Percentiles rank a stretch among this genome's conserved stretches.
Evolutionary conservation across 2,113 vertebrate genomes (phyloP).

Genomic region (Ptilorrhoa leucosticta): DNA sequence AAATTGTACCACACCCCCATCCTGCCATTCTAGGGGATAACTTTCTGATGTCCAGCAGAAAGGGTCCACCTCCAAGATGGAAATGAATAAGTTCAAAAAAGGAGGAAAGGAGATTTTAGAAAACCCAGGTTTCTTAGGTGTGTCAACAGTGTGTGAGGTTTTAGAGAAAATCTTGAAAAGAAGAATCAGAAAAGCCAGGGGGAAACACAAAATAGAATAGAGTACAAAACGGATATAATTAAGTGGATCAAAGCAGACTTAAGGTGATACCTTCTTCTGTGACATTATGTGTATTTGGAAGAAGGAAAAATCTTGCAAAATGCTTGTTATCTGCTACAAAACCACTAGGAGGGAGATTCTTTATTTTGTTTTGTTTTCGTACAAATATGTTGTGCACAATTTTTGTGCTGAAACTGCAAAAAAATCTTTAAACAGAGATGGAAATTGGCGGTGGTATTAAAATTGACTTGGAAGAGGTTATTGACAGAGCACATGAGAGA

Average conservation of each 20-base stretch:
- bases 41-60: not conserved
- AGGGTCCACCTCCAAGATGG: not conserved
- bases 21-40: not conserved
- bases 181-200: not conserved
- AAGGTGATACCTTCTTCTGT: not conserved
- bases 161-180: not conserved
- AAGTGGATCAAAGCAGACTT: not conserved
- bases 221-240: not conserved
- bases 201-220: not conserved
- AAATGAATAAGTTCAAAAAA: not conserved
- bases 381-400: not conserved
- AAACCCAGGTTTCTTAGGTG: not conserved
- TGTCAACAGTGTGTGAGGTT: not conserved
- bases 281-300: not conserved
- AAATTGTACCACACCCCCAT: not conserved
- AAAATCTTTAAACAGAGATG: not conserved
- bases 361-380: not conserved
- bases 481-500: not conserved
- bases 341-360: not conserved
- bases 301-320: not conserved
- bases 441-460: not conserved
- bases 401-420: not conserved
- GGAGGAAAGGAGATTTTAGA: not conserved
- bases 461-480: not conserved
- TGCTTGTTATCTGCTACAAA: not conserved